A percentile compares a stretch with the other conserved stretches of the same genome.
Evolutionary conservation across 2,888 invertebrate genomes (phyloP).

Genomic region (Patella depressa): DNA sequence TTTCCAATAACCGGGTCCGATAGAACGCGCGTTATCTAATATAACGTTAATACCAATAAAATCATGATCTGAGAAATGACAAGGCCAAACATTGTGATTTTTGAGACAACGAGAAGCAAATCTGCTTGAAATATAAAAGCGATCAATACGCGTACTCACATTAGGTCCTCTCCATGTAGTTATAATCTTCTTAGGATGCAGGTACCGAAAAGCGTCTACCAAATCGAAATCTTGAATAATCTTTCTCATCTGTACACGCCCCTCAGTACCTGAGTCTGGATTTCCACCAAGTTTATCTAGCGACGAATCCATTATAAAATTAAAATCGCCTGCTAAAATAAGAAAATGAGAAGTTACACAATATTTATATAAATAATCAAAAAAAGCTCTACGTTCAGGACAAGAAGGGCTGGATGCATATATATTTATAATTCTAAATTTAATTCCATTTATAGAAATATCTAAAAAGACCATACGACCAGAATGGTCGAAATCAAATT

Average conservation of each 20-base stretch:
- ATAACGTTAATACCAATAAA: background rate
- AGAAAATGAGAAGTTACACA: constrained; percentile 23
- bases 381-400: constrained; percentile 26
- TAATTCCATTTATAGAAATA: no score
- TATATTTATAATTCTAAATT: constrained; percentile 17
- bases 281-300: constrained; percentile 32
- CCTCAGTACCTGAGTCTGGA: constrained; percentile 17
- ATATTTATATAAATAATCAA: constrained; percentile 19
- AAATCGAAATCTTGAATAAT: constrained; percentile 26
- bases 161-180: background rate
- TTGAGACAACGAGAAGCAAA: background rate
- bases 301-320: constrained; percentile 25
- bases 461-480: no score
- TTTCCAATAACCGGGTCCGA: constrained; percentile 1
- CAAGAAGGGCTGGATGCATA: constrained; percentile 22
- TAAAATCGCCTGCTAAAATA: constrained; percentile 31
- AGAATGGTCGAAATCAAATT: constrained; percentile 21
- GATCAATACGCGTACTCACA: background rate
- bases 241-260: constrained; percentile 19
- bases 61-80: constrained; percentile 7
- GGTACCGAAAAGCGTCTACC: constrained; percentile 22
- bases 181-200: constrained; percentile 17
- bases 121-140: background rate
- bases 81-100: background rate
- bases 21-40: background rate